Base-by-base conservation (phyloP, 2,888 invertebrate genomes). In the Nasonia oneida region DNA sequence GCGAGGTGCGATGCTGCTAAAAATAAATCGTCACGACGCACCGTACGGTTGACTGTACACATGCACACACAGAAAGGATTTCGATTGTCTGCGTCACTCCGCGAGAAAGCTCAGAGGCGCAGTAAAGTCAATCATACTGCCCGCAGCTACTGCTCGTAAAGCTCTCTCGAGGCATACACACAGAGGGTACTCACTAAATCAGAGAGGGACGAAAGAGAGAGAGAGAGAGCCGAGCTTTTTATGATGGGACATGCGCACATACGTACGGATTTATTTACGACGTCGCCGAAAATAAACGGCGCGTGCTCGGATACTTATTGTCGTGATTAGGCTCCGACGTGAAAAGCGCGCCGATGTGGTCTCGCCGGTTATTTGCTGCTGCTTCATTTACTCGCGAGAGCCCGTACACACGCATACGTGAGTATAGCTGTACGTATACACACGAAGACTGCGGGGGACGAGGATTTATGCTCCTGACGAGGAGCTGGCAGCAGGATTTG, bases 351-450 rank as follows among this genome's bases (percentile, higher is more conserved):
- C n/a, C 57, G n/a, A 57, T 57, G 64, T 75, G 6, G 64, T 74
- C 71, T 82, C 81, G 61, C 80, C 74, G 84, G 78, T 87, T 88
- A 88, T 88, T 89, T 89, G 87, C 87, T 88, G 80, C 75, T 80
- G 80, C 81, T 87, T 84, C 86, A 86, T 87, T 87, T 87, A 87
- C 64, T 79, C 74, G 67, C 75, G 47, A n/a, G 18, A 67, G 14
- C n/a, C 6, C 23, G 0, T 33, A 67, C 6, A 64, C 15, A 57
- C 23, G 12, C 12, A 64, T 0, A 64, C 12, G 29, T 8, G 75
- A 33, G 50, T 4, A 23, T 23, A 6, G 4, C 3, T 61, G n/a
- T 61, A 61, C 23, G 6, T 75, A 70, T 33, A 5, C 6, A 10
- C 6, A 42, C 10, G 47, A 33, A 37, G 74, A 39, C 84, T 74